phyloP scores from a whole-genome alignment of 2,888 invertebrate species.

The Scotopteryx bipunctaria region DNA sequence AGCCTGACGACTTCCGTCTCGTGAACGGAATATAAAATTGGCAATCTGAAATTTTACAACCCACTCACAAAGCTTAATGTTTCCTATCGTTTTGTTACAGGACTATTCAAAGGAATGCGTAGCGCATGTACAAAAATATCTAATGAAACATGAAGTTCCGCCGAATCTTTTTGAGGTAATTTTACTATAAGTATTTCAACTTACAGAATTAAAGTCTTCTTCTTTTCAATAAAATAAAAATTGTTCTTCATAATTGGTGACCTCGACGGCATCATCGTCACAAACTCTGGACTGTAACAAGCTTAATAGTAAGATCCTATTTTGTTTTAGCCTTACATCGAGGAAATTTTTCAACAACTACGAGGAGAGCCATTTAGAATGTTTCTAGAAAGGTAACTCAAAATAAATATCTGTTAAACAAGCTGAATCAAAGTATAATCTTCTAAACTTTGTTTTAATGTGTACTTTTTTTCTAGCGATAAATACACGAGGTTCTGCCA shows the following conservation, averaged over 20 bases:
- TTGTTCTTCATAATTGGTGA: background rate
- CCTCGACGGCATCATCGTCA: background rate
- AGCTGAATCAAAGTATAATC: background rate
- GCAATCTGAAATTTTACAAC: constrained; percentile 20
- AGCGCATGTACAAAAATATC: constrained; percentile 98
- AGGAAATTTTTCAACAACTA: constrained; percentile 99
- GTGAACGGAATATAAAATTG: constrained; percentile 30
- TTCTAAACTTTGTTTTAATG: constrained; percentile 1
- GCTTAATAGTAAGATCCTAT: background rate
- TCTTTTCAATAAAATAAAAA: too few relatives aligned
- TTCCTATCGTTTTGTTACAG: constrained; percentile 83
- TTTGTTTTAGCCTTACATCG: constrained; percentile 97
- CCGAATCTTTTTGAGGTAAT: constrained; percentile 98
- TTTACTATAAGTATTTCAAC: too few relatives aligned
- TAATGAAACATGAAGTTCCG: constrained; percentile 98
- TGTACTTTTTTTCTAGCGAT: constrained; percentile 88
- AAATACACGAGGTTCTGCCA: constrained; percentile 99
- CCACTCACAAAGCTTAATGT: constrained; percentile 12
- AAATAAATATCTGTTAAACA: background rate
- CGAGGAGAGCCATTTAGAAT: constrained; percentile 98
- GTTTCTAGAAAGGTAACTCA: constrained; percentile 97
- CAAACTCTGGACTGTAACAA: too few relatives aligned
- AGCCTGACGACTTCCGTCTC: constrained; percentile 21
- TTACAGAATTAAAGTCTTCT: too few relatives aligned
- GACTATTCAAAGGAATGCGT: constrained; percentile 99